phyloP scores from a whole-genome alignment of 2,797 vertebrate species.

The Dryobates pubescens region DNA sequence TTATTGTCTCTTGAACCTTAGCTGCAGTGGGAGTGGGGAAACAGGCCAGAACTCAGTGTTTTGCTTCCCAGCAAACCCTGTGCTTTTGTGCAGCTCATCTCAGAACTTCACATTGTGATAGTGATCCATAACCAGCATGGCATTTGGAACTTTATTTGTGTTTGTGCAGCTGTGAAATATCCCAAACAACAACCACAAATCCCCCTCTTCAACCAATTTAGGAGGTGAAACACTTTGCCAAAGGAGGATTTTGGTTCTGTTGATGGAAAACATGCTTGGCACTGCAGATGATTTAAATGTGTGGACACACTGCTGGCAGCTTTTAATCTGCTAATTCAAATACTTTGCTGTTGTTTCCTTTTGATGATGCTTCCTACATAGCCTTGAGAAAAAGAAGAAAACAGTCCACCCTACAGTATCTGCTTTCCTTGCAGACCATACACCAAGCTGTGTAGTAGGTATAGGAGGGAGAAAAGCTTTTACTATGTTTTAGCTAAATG shows the following conservation, averaged over 20 bases:
- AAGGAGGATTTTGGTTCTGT: slow-evolving; percentile 8
- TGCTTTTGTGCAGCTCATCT: background rate
- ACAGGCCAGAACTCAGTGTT: background rate
- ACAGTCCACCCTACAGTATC: background rate
- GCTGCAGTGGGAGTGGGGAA: slow-evolving; percentile 4
- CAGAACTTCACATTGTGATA: background rate
- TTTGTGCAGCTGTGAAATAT: background rate
- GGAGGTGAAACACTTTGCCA: slow-evolving; percentile 17
- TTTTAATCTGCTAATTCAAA: background rate
- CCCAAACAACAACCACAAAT: background rate
- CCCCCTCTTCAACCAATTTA: background rate
- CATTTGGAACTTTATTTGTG: slow-evolving; percentile 32
- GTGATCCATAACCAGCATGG: background rate
- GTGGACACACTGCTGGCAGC: slow-evolving; percentile 11
- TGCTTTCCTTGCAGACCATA: background rate
- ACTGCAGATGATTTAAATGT: slow-evolving; percentile 19
- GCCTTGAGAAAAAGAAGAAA: background rate
- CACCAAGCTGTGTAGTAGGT: background rate
- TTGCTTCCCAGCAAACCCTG: background rate
- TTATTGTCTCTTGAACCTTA: slow-evolving; percentile 29
- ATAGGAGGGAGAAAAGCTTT: background rate
- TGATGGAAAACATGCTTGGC: slow-evolving; percentile 34
- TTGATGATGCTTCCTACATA: background rate
- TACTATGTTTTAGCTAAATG: background rate
- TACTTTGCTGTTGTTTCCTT: background rate